A percentile compares a stretch with the other conserved stretches of the same genome.
These are phyloP conservation scores for Coreius guichenoti DNA, from an alignment of 2,797 vertebrate genomes.

Conservation along the genomic window DNA sequence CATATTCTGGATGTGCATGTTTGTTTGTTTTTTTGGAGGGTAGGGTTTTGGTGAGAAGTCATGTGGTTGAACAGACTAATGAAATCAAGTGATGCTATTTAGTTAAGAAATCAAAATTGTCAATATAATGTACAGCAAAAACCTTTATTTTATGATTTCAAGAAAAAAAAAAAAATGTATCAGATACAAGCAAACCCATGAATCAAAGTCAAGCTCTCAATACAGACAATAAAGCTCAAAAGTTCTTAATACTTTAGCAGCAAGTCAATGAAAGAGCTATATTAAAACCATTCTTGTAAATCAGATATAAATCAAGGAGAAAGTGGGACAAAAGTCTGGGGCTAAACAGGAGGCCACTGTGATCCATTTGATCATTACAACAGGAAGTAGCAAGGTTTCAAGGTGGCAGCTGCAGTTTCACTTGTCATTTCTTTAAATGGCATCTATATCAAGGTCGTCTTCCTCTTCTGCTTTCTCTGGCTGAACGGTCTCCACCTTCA, in stretches of 20 bases:
- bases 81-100: not conserved
- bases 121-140: constrained; percentile 42
- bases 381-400: constrained; percentile 53
- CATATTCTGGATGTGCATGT: not conserved
- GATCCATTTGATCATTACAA: constrained; percentile 71
- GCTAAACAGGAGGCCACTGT: constrained; percentile 54
- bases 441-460: constrained; percentile 97
- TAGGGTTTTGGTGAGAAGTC: not conserved
- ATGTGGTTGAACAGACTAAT: not conserved
- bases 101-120: not conserved
- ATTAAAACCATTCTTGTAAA: constrained; percentile 75
- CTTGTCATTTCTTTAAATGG: constrained; percentile 83
- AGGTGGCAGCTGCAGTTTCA: constrained; percentile 59
- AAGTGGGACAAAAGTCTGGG: constrained; percentile 58
- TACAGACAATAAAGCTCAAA: constrained; percentile 68
- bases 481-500: constrained; percentile 96
- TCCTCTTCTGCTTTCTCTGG: constrained; percentile 86
- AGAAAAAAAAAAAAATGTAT: constrained; percentile 74
- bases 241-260: constrained; percentile 70
- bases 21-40: not conserved
- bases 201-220: constrained; percentile 71
- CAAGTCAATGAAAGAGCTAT: constrained; percentile 70
- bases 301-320: constrained; percentile 52
- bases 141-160: constrained; percentile 76
- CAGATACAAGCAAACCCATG: constrained; percentile 68